Percentiles rank a stretch among this genome's conserved stretches.
These are phyloP conservation scores for Pseudolycoriella hygida DNA, from an alignment of 2,888 invertebrate species.

Conservation along the genomic window DNA sequence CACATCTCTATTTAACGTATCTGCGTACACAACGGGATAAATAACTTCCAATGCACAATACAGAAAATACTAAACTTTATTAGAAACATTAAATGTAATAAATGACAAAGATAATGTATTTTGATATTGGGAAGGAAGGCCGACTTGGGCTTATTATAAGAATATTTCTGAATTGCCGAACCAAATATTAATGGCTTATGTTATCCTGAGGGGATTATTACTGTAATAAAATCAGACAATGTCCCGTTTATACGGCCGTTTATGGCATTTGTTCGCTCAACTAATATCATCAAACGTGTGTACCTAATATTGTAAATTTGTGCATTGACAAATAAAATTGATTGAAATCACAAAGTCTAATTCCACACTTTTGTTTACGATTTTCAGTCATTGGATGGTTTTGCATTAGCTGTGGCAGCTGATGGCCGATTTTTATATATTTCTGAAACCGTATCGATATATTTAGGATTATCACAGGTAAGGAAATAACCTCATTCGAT, in stretches of 20 bases:
- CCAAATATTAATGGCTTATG: background rate
- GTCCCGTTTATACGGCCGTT: too few relatives aligned
- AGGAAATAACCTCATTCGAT: conserved; percentile 19
- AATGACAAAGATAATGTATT: background rate
- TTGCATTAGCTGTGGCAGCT: conserved; percentile 86
- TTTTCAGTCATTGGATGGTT: conserved; percentile 88
- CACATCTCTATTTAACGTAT: too few relatives aligned
- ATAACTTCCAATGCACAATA: too few relatives aligned
- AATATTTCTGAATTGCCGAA: background rate
- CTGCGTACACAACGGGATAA: too few relatives aligned
- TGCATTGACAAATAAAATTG: too few relatives aligned
- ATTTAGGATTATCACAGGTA: conserved; percentile 98
- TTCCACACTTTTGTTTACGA: too few relatives aligned
- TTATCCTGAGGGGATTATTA: conserved; percentile 2
- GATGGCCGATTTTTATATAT: conserved; percentile 98
- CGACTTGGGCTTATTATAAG: background rate
- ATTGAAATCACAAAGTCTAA: too few relatives aligned
- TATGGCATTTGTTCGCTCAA: too few relatives aligned
- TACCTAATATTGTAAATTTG: too few relatives aligned
- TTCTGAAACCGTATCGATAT: conserved; percentile 99
- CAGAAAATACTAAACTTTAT: background rate
- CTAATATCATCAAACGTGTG: too few relatives aligned
- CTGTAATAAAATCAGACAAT: conserved; percentile 8
- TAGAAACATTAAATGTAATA: conserved; percentile 1
- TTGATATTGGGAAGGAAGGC: background rate